Evolutionary conservation across 2,113 vertebrate species (phyloP).

Genomic region (Willisornis vidua): DNA sequence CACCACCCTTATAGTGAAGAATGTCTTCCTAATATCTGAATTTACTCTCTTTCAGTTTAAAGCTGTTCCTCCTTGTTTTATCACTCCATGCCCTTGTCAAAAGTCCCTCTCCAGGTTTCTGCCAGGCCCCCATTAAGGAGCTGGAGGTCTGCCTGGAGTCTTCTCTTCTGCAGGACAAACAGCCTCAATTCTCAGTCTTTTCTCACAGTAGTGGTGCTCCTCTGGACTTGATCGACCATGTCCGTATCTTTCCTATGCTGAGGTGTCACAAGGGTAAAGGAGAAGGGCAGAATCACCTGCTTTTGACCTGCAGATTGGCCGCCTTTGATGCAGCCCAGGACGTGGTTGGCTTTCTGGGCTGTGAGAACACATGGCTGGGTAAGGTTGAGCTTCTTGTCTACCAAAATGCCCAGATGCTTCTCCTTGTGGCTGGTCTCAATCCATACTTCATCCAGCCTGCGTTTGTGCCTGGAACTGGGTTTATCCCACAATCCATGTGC

Average conservation of each 20-base stretch:
- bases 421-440: not conserved
- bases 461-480: not conserved
- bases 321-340: not conserved
- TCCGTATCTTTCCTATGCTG: not conserved
- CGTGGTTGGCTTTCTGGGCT: rapidly evolving
- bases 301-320: not conserved
- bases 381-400: not conserved
- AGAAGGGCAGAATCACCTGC: not conserved
- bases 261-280: not conserved
- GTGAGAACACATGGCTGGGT: not conserved
- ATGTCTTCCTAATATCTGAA: not conserved
- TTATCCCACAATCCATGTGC: not conserved
- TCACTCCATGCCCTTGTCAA: not conserved
- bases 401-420: not conserved
- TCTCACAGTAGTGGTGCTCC: not conserved
- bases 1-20: not conserved
- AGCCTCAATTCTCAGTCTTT: not conserved
- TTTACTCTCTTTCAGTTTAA: not conserved
- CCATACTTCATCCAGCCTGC: not conserved
- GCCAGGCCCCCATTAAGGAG: not conserved
- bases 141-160: not conserved
- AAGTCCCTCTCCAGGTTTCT: not conserved
- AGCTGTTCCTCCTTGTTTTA: not conserved
- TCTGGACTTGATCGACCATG: not conserved
- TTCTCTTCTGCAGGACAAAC: not conserved